phyloP scores from a whole-genome alignment of 1,140 invertebrate species.

The Bombus vancouverensis region DNA sequence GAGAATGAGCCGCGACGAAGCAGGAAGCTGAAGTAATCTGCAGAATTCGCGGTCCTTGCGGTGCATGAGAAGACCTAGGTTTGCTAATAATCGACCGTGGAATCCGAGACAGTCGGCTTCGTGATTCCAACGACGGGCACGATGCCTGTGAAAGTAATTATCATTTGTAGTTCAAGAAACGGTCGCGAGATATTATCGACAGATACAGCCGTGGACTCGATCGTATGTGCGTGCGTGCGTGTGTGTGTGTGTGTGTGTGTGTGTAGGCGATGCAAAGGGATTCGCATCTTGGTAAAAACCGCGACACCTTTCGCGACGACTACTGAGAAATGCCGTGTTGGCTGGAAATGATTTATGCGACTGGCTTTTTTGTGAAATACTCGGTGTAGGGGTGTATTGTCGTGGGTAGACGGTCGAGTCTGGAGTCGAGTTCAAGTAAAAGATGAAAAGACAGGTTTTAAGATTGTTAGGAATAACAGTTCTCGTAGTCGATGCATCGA shows the following conservation, averaged over 20 bases:
- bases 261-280: not conserved
- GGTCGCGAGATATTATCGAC: constrained; percentile 18
- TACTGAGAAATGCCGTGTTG: not conserved
- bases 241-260: not conserved
- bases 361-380: not conserved
- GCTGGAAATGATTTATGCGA: not conserved
- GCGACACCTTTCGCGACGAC: not conserved
- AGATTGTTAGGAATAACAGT: not conserved
- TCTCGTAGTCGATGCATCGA: not conserved
- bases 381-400: not conserved
- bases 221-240: not conserved
- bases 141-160: constrained; percentile 45
- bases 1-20: constrained; percentile 58
- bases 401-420: not conserved
- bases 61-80: constrained; percentile 64
- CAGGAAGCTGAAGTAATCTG: constrained; percentile 65
- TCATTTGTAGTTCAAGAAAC: constrained; percentile 38
- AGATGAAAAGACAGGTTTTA: not conserved
- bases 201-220: not conserved
- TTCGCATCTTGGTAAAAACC: not conserved
- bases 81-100: constrained; percentile 55
- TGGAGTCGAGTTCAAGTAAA: not conserved
- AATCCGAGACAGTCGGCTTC: constrained; percentile 55
- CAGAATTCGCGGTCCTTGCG: constrained; percentile 67
- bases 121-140: not conserved